Conservation (phyloP, 1,140 invertebrate species). For the Pemphigus obesinymphae region DNA sequence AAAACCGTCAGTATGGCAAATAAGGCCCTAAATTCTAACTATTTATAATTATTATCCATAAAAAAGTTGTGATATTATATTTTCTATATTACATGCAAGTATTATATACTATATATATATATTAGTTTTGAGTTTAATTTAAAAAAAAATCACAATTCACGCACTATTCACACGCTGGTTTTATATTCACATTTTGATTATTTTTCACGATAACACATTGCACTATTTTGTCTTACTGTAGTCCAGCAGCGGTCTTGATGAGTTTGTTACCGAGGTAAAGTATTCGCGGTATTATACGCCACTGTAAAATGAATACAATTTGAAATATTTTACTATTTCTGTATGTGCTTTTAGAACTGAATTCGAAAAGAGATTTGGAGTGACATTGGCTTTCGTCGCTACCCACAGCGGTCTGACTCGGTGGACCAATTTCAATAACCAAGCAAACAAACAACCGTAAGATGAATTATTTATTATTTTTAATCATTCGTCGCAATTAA, state of each 20-base stretch:
- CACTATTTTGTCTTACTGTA: slow-evolving; percentile 49
- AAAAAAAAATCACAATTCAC: background rate
- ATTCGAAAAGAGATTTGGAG: slow-evolving; percentile 75
- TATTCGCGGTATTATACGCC: slow-evolving; percentile 50
- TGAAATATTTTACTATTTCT: background rate
- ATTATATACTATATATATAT: too few relatives aligned
- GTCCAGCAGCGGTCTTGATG: slow-evolving; percentile 76
- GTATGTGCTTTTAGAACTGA: slow-evolving; percentile 60
- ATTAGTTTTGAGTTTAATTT: background rate
- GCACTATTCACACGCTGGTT: slow-evolving; percentile 15
- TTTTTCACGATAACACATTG: slow-evolving; percentile 44
- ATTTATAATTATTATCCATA: background rate
- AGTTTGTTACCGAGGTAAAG: slow-evolving; percentile 77
- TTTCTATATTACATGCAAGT: too few relatives aligned
- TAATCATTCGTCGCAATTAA: background rate
- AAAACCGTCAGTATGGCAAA: too few relatives aligned
- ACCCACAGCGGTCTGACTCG: slow-evolving; percentile 83
- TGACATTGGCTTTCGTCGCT: slow-evolving; percentile 77
- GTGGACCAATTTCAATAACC: slow-evolving; percentile 56
- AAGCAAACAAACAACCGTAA: background rate
- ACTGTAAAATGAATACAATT: background rate
- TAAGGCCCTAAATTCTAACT: too few relatives aligned
- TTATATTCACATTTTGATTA: background rate
- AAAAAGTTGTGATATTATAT: background rate
- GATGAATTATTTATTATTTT: background rate